Base-by-base conservation (phyloP, 2,113 vertebrate species). In the Onychorhynchus coronatus region DNA sequence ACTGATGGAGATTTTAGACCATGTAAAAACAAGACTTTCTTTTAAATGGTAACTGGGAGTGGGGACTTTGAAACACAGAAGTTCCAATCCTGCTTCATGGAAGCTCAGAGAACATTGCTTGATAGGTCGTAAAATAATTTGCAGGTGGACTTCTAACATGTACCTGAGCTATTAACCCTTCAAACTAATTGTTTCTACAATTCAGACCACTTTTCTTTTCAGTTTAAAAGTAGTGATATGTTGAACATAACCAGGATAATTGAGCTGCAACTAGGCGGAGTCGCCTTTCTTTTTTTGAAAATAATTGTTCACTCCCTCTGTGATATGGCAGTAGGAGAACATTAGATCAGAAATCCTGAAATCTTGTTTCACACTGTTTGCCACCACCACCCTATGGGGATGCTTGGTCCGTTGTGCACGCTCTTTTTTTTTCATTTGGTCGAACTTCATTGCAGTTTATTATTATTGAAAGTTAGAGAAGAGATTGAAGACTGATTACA, bases 401-500 rank as follows among this genome's bases (percentile, higher is more conserved):
- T 6, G 1, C 44, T 76, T 85, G n/a, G 56, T 88, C 72, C 61
- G 89, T 89, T 83, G 35, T 68, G 56, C 35, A 44, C 44, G 18
- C 11, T 39, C 21, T 1, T 12, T 42, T 63, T n/a, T 77, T 90
- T 49, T 33, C 16, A n/a, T 92, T 92, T 86, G 59, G 30, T 56
- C 37, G 72, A 91, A 79, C 41, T 93, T 89, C 52, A 14, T 67
- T 63, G 65, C 49, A 65, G 49, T 33, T 75, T 96, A 79, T 91
- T 94, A 80, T 92, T 86, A 68, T 35, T 70, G 46, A 80, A 93
- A 94, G 76, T 91, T 80, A 87, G 71, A 93, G 86, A 85, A 61
- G 30, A 82, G 59, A 87, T 55, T 96, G 83, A 93, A 95, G 87
- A 72, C 82, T 94, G 75, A 87, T 76, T 92, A 53, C 37, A 83